A percentile compares a stretch with the other conserved stretches of the same genome.
Conservation (phyloP, 2,113 vertebrate genomes). For the Monarcha castaneiventris region DNA sequence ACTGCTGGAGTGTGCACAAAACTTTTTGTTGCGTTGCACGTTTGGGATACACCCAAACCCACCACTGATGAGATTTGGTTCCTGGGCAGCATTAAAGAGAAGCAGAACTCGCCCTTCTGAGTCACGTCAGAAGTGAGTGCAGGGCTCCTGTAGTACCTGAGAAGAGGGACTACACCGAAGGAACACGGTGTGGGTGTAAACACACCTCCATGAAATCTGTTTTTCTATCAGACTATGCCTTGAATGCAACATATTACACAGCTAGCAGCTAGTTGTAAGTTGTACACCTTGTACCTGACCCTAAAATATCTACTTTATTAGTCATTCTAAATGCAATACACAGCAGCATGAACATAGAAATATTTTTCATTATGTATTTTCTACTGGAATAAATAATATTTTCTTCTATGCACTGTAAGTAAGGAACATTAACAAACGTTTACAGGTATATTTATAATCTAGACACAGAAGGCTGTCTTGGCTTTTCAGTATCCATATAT, state of each 20-base stretch:
- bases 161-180: not conserved
- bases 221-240: not conserved
- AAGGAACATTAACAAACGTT: not conserved
- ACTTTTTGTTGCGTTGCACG: fast-evolving
- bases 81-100: not conserved
- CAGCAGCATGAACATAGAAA: fast-evolving
- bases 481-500: not conserved
- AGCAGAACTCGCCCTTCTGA: not conserved
- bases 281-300: not conserved
- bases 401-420: not conserved
- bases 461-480: not conserved
- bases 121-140: not conserved
- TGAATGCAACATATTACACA: not conserved
- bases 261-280: not conserved
- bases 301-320: not conserved
- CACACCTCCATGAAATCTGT: not conserved
- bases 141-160: not conserved
- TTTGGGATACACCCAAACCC: not conserved
- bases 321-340: not conserved
- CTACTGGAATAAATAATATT: not conserved
- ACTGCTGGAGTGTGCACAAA: fast-evolving
- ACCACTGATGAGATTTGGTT: not conserved
- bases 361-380: not conserved
- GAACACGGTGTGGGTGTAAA: not conserved
- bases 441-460: not conserved